These are phyloP conservation scores for Jacana jacana DNA, from an alignment of 2,113 vertebrate species.

Conservation along the genomic window DNA sequence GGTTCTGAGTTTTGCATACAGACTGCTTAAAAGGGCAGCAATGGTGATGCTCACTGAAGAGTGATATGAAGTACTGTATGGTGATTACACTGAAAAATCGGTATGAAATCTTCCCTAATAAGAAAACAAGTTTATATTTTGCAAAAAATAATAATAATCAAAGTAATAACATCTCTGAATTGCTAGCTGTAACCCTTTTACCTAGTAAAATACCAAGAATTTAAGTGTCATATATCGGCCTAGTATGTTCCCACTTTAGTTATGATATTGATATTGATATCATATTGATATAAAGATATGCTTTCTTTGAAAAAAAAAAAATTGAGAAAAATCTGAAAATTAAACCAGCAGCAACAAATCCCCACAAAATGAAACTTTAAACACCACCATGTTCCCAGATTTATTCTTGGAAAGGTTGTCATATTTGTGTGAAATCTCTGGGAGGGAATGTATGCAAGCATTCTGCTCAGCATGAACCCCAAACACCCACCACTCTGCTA, in stretches of 20 bases:
- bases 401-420: constrained; percentile 30
- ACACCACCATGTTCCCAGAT: not conserved
- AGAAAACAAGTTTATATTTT: not conserved
- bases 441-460: constrained; percentile 19
- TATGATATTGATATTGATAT: not conserved
- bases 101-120: not conserved
- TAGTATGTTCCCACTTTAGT: not conserved
- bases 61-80: not conserved
- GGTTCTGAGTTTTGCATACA: not conserved
- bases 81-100: not conserved
- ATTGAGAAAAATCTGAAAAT: not conserved
- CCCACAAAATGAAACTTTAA: not conserved
- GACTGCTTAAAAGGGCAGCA: not conserved
- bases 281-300: not conserved
- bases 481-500: constrained; percentile 6
- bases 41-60: not conserved
- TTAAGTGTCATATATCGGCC: not conserved
- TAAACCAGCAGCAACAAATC: not conserved
- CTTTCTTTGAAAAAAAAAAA: not conserved
- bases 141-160: not conserved
- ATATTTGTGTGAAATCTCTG: constrained; percentile 36
- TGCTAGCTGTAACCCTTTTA: not conserved
- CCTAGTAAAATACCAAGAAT: not conserved
- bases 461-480: constrained; percentile 28
- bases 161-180: not conserved